A percentile compares a stretch with the other conserved stretches of the same genome.
These are phyloP conservation scores for Canis aureus DNA, from an alignment of 2,113 vertebrate species.

Conservation along the genomic window DNA sequence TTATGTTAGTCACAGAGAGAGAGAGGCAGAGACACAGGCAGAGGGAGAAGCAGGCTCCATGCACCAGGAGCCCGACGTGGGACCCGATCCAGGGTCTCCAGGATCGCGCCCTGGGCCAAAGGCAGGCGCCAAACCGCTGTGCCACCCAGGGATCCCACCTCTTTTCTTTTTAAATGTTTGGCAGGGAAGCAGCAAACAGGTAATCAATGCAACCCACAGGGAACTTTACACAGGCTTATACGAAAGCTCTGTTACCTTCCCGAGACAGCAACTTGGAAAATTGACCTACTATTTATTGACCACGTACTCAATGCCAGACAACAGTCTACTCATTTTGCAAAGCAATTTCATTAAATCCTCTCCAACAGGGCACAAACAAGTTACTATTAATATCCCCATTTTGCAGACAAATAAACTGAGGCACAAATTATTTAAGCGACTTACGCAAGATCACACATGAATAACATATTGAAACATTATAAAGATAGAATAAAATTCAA, in stretches of 20 bases:
- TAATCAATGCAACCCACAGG: not conserved
- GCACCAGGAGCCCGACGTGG: too few relatives aligned
- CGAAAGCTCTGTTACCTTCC: not conserved
- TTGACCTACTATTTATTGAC: not conserved
- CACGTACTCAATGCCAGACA: not conserved
- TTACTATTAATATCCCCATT: not conserved
- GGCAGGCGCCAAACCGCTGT: too few relatives aligned
- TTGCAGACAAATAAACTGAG: not conserved
- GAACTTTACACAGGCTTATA: not conserved
- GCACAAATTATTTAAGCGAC: not conserved
- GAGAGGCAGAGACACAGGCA: too few relatives aligned
- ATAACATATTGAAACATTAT: not conserved
- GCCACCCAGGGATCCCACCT: not conserved
- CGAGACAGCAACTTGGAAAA: not conserved
- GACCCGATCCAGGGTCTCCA: too few relatives aligned
- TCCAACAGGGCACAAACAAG: not conserved
- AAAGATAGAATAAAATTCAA: not conserved
- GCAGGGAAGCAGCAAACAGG: not conserved
- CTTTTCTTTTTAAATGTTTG: not conserved
- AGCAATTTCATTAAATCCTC: not conserved
- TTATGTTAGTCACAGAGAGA: too few relatives aligned
- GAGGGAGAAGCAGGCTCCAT: too few relatives aligned
- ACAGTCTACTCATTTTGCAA: not conserved
- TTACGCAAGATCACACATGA: not conserved
- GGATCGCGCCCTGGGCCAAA: too few relatives aligned